phyloP scores from a whole-genome alignment of 2,113 vertebrate genomes.

The Sander vitreus region DNA sequence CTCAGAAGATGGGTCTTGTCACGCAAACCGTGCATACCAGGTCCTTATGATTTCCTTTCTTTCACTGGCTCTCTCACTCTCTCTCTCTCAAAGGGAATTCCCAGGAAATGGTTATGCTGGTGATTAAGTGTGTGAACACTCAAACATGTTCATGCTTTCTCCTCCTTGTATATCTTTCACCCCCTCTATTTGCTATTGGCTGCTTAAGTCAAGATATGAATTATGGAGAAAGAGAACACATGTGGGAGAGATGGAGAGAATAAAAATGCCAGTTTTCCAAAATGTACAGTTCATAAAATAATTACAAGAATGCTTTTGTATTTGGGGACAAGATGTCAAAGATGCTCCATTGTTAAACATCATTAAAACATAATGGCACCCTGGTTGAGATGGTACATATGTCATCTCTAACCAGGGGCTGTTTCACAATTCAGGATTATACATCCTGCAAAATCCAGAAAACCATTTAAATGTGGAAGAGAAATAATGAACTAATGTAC shows the following conservation, averaged over 20 bases:
- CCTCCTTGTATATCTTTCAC: constrained; percentile 9
- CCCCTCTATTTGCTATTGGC: background rate
- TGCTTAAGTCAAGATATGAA: constrained; percentile 30
- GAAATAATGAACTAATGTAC: no score
- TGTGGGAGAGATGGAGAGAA: background rate
- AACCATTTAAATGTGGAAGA: no score
- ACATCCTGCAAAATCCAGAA: background rate
- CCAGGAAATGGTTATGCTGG: constrained; percentile 61
- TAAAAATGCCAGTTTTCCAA: no score
- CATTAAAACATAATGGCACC: background rate
- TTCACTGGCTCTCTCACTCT: background rate
- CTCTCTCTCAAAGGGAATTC: constrained; percentile 68
- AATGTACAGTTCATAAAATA: background rate
- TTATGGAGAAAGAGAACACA: background rate
- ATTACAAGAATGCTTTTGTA: background rate
- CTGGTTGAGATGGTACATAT: background rate
- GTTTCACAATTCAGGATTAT: background rate
- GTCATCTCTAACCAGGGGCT: background rate
- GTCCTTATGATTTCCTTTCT: constrained; percentile 57
- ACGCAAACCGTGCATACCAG: constrained; percentile 41
- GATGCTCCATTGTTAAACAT: constrained; percentile 4
- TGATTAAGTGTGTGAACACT: constrained; percentile 66
- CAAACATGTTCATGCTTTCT: constrained; percentile 30
- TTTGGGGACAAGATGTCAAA: background rate
- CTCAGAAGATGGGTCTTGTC: constrained; percentile 42